Evolutionary conservation across 2,113 vertebrate species (phyloP), one percentile per base, ranked within the genome.

Genomic region (Catharus bicknelli): DNA sequence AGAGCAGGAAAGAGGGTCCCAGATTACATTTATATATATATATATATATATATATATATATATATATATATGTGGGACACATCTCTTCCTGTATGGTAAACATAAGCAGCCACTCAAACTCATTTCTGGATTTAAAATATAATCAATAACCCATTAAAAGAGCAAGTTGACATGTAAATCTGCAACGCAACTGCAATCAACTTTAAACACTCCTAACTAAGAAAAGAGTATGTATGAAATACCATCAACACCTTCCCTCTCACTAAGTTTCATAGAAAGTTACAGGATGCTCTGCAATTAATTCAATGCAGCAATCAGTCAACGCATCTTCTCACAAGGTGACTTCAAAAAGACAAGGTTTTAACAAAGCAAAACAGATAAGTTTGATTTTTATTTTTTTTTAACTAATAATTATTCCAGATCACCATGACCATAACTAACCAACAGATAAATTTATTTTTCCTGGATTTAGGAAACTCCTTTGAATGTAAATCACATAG

Each of bases 401-500:
- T 62, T 7, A 13, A 73, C 14, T 13, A 40, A 27, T 2, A 57
- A 48, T 54, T 81, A 34, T 61, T 91, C 40, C 34, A 42, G 43
- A 26, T 34, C 32, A 40, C 22, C 1, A 0, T 16, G 5, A 22
- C 29, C 16, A 7, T 9, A 74, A 50, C 7, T 55, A 83, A 72
- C 6, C 27, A 62, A 57, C 1, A 50, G 10, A 11, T 81, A 38
- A 36, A 58, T 54, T 48, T 57, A 30, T 83, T 90, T 45, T 43
- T 64, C 57, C 32, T 50, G 19, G 16, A 38, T 75, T 88, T 82
- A 32, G 22, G 11, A 55, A 82, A 14, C 4, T 34, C 13, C 6
- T 4, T 67, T 34, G 30, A 64, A 73, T 11, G 5, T 13, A 68
- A 76, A 73, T 10, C 23, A 6, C 0, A 0, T 2, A 43, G 14